Evolutionary conservation across 1,140 invertebrate species (phyloP), one percentile per base, ranked within the genome.

Genomic region (Lordiphosa clarofinis): DNA sequence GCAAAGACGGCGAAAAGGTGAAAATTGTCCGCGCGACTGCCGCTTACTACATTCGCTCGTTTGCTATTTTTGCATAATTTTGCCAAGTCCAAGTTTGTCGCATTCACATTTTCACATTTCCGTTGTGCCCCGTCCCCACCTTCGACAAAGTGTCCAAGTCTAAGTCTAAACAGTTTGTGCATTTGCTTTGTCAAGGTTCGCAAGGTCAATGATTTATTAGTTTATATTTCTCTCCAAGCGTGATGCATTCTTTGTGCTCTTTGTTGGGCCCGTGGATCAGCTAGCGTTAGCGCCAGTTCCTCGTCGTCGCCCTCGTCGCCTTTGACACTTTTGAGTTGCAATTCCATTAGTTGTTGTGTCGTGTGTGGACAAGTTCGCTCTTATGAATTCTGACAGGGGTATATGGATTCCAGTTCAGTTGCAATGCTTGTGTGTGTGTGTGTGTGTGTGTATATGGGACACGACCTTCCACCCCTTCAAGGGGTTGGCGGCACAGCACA

Each of bases 151-250:
- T 47, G 47, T n/a, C n/a, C 47, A 42, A 13, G 31, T 68, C 58
- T 56, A 53, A 39, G 44, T 48, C 31, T 11, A 21, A 44, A 31
- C 38, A 35, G 54, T 28, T 50, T 36, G 53, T 47, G 37, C 42
- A 55, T 55, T 49, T 58, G 37, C 60, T 65, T 65, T 62, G 73
- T 70, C 73, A 82, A 82, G 73, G 78, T 84, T 82, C 78, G 38
- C 79, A 82, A 82, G 78, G 78, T 82, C 78, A 82, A 84, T 82
- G 78, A 70, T 82, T 82, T 84, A 84, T 78, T 82, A 84, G 69
- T 73, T 73, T 78, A 73, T 43, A 58, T 36, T 12, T 13, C 15
- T 59, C 48, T 15, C 43, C 49, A 56, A 46, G 56, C 57, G 61
- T 15, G 3, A 38, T 67, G 54, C 58, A 58, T 61, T 70, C 60